Evolutionary conservation across 2,888 invertebrate genomes (phyloP).

Genomic region (Eristalis arbustorum): DNA sequence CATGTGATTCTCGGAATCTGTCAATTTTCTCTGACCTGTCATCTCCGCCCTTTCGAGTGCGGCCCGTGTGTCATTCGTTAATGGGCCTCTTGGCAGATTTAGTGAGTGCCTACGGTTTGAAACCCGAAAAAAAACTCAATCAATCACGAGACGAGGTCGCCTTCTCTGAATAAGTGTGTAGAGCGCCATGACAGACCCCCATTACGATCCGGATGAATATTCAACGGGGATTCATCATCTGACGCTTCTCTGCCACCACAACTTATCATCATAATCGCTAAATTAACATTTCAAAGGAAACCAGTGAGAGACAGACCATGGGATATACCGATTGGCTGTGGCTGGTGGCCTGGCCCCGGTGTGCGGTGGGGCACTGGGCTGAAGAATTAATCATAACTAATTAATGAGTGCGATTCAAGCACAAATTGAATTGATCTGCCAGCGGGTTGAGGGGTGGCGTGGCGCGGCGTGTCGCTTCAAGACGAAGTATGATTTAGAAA

Average conservation of each 20-base stretch:
- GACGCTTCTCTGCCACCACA: slow-evolving; percentile 8
- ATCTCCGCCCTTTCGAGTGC: background rate
- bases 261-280: slow-evolving; percentile 5
- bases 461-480: background rate
- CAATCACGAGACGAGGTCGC: background rate
- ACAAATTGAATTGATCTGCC: slow-evolving; percentile 43
- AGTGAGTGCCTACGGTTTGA: background rate
- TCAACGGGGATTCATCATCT: slow-evolving; percentile 16
- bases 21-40: background rate
- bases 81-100: background rate
- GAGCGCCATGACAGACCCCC: background rate
- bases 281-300: slow-evolving; percentile 42
- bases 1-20: background rate
- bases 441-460: background rate
- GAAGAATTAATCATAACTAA: slow-evolving; percentile 48
- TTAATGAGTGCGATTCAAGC: slow-evolving; percentile 46
- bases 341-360: too few relatives aligned
- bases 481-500: background rate
- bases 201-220: background rate
- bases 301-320: background rate
- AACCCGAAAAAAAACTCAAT: background rate
- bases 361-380: background rate
- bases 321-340: background rate
- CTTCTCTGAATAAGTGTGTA: background rate
- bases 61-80: background rate